phyloP scores from a whole-genome alignment of 2,888 invertebrate genomes.

The Ophion costatus region DNA sequence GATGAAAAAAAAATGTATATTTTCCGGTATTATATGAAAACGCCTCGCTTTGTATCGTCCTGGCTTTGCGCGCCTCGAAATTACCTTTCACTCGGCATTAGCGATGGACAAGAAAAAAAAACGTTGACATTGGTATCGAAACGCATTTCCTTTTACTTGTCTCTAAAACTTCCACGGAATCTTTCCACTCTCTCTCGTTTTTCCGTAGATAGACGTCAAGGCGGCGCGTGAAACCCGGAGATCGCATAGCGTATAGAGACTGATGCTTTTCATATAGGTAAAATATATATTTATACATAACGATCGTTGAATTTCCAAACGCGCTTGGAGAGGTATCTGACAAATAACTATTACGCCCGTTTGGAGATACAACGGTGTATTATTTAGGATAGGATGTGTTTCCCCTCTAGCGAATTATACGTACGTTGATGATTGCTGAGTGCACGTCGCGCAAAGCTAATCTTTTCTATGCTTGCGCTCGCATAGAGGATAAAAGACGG shows the following conservation, averaged over 20 bases:
- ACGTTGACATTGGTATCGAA: background rate
- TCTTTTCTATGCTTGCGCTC: constrained; percentile 24
- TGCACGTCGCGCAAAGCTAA: constrained; percentile 43
- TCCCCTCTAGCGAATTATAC: constrained; percentile 71
- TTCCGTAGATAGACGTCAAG: constrained; percentile 2
- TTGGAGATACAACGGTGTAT: constrained; percentile 64
- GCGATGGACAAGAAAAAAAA: background rate
- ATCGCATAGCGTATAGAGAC: constrained; percentile 80
- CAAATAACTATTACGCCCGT: constrained; percentile 47
- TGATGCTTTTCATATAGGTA: constrained; percentile 83
- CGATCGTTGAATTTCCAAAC: constrained; percentile 58
- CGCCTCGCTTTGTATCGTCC: constrained; percentile 78
- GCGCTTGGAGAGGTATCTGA: constrained; percentile 34
- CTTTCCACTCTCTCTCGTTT: background rate
- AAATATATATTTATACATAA: constrained; percentile 83
- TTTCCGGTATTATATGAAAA: constrained; percentile 83
- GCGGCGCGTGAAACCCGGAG: constrained; percentile 70
- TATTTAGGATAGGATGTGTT: constrained; percentile 77
- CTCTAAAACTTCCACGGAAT: background rate
- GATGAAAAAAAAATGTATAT: constrained; percentile 80
- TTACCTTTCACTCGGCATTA: background rate
- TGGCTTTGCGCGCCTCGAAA: constrained; percentile 70
- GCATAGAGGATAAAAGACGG: constrained; percentile 21
- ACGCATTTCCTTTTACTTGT: background rate
- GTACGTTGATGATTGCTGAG: constrained; percentile 73